phyloP scores from a whole-genome alignment of 1,140 invertebrate species.

The Drosophila ficusphila region DNA sequence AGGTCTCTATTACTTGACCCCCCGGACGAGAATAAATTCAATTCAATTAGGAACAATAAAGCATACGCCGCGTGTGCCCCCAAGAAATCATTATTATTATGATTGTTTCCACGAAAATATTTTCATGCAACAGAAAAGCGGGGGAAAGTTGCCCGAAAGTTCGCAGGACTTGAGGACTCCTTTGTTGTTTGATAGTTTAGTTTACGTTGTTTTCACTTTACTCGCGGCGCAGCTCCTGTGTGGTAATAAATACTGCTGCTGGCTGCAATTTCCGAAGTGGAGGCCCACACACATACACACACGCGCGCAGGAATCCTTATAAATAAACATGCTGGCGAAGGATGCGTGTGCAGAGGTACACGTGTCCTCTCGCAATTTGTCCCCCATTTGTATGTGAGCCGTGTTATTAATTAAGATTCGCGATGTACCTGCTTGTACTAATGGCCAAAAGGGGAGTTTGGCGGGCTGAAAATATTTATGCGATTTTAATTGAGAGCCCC shows the following conservation, averaged over 20 bases:
- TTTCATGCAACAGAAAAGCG: neutral
- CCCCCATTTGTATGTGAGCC: slow-evolving; percentile 32
- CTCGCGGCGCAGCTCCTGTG: slow-evolving; percentile 8
- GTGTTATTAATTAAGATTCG: slow-evolving; percentile 62
- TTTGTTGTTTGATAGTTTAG: slow-evolving; percentile 56
- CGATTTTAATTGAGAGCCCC: slow-evolving; percentile 45
- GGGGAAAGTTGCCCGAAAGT: slow-evolving; percentile 24
- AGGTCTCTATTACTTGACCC: slow-evolving; percentile 33
- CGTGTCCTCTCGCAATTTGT: slow-evolving; percentile 38
- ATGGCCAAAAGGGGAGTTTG: slow-evolving; percentile 37
- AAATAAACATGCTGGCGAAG: slow-evolving; percentile 60
- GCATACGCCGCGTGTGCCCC: slow-evolving; percentile 39
- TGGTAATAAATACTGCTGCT: slow-evolving; percentile 41
- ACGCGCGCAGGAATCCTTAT: slow-evolving; percentile 5
- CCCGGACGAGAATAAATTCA: slow-evolving; percentile 47
- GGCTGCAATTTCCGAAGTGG: neutral
- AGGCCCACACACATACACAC: neutral
- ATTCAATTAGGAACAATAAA: slow-evolving; percentile 63
- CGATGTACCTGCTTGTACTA: slow-evolving; percentile 32
- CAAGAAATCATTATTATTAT: slow-evolving; percentile 42
- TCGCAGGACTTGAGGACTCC: slow-evolving; percentile 21
- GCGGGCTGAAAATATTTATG: slow-evolving; percentile 54
- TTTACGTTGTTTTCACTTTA: slow-evolving; percentile 48
- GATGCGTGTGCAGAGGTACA: slow-evolving; percentile 27
- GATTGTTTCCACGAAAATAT: slow-evolving; percentile 33